phyloP scores from a whole-genome alignment of 2,888 invertebrate genomes.

The Ryuthela nishihirai region DNA sequence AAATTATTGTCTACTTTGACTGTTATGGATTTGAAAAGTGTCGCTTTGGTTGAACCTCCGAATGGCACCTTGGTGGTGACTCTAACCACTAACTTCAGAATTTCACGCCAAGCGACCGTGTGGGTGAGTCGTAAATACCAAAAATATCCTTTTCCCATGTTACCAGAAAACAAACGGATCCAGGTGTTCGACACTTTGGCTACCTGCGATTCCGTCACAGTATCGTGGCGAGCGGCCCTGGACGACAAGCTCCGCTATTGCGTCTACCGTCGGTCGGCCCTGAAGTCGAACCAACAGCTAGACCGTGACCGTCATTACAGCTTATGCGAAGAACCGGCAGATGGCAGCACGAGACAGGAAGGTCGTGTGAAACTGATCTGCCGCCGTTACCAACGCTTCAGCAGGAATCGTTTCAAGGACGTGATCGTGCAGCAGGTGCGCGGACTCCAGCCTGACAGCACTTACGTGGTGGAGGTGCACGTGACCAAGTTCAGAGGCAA shows the following conservation, averaged over 20 bases:
- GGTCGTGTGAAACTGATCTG: conserved; percentile 1
- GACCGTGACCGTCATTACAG: background rate
- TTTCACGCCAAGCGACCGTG: background rate
- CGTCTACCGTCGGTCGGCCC: conserved; percentile 43
- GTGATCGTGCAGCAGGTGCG: conserved; percentile 45
- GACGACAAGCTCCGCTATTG: conserved; percentile 47
- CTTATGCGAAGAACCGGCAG: background rate
- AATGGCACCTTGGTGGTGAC: background rate
- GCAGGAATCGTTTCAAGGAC: conserved; percentile 5
- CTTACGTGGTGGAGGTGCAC: conserved; percentile 47
- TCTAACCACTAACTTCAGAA: background rate
- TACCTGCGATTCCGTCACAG: conserved; percentile 47
- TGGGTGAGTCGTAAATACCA: conserved; percentile 29
- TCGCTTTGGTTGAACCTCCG: background rate
- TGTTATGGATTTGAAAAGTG: conserved; percentile 3
- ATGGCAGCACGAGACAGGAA: background rate
- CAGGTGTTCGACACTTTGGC: conserved; percentile 45
- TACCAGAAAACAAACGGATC: conserved; percentile 46
- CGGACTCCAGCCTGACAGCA: conserved; percentile 44
- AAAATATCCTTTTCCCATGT: conserved; percentile 44
- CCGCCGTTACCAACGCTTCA: conserved; percentile 6
- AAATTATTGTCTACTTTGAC: background rate
- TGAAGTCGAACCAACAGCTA: background rate
- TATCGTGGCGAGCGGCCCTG: conserved; percentile 47
- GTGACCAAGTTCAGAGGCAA: conserved; percentile 44